These are phyloP conservation scores for Drosophila carrolli DNA, from an alignment of 1,140 invertebrate species.

Conservation along the genomic window DNA sequence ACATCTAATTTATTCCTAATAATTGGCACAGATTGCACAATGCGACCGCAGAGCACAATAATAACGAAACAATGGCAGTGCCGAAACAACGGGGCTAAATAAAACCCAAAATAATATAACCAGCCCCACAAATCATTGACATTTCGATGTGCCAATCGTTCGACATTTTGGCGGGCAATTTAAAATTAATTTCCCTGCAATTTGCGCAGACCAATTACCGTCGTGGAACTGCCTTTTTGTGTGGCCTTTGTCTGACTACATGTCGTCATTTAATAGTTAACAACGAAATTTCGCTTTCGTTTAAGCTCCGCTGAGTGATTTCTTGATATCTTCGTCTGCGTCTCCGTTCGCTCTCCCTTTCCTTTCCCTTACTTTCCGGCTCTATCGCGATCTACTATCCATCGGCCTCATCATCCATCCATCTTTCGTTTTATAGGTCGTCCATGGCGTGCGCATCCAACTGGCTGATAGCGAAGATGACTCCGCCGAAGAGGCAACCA, in stretches of 20 bases:
- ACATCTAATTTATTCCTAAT: constrained; percentile 71
- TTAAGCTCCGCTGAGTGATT: constrained; percentile 51
- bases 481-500: constrained; percentile 74
- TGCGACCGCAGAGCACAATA: constrained; percentile 30
- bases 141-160: constrained; percentile 77
- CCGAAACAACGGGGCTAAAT: constrained; percentile 16
- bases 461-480: constrained; percentile 59
- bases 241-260: constrained; percentile 63
- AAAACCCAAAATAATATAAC: constrained; percentile 36
- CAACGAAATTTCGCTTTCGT: constrained; percentile 75
- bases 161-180: constrained; percentile 79
- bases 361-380: background rate
- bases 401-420: constrained; percentile 28
- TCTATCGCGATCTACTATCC: background rate
- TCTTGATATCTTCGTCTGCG: constrained; percentile 27
- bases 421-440: constrained; percentile 87
- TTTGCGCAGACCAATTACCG: constrained; percentile 72
- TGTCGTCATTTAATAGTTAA: constrained; percentile 72
- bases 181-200: constrained; percentile 79
- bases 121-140: constrained; percentile 69
- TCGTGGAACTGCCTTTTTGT: constrained; percentile 40
- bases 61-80: constrained; percentile 19
- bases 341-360: constrained; percentile 14
- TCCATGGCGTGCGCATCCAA: constrained; percentile 92
- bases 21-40: constrained; percentile 79